Percentiles rank a stretch among this genome's conserved stretches.
phyloP scores from a whole-genome alignment of 1,140 invertebrate genomes.

The Drosophila ficusphila region DNA sequence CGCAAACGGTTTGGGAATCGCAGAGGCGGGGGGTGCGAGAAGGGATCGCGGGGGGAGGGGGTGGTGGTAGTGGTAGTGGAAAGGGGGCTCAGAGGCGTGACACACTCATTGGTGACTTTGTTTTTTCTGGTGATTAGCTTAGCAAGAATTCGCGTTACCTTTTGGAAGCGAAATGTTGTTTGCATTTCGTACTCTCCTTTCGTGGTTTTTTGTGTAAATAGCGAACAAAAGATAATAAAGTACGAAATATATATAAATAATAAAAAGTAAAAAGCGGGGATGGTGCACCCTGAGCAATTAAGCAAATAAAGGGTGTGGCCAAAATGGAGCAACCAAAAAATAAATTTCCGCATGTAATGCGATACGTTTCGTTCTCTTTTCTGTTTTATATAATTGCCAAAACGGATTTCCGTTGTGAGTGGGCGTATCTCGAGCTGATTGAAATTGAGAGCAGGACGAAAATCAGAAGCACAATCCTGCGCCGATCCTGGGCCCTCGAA shows the following conservation, averaged over 20 bases:
- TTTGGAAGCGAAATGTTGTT: conserved; percentile 40
- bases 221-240: conserved; percentile 75
- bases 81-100: conserved; percentile 45
- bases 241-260: conserved; percentile 10
- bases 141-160: conserved; percentile 78
- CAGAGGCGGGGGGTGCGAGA: conserved; percentile 1
- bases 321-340: conserved; percentile 47
- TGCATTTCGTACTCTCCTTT: conserved; percentile 41
- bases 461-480: conserved; percentile 26
- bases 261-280: conserved; percentile 4
- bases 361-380: conserved; percentile 51
- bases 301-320: conserved; percentile 49
- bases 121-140: conserved; percentile 73
- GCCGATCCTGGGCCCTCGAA: conserved; percentile 1
- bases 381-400: conserved; percentile 63
- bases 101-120: conserved; percentile 61
- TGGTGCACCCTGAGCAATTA: conserved; percentile 64
- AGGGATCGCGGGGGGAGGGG: neutral
- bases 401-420: conserved; percentile 74
- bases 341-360: conserved; percentile 64
- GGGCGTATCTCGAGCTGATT: conserved; percentile 67
- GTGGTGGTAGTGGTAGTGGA: too few relatives aligned
- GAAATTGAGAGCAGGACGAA: conserved; percentile 66
- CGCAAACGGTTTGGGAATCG: conserved; percentile 52
- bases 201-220: conserved; percentile 57